These are phyloP conservation scores for Caenorhabditis wallacei DNA, from an alignment of 2,888 invertebrate species.

Conservation along the genomic window DNA sequence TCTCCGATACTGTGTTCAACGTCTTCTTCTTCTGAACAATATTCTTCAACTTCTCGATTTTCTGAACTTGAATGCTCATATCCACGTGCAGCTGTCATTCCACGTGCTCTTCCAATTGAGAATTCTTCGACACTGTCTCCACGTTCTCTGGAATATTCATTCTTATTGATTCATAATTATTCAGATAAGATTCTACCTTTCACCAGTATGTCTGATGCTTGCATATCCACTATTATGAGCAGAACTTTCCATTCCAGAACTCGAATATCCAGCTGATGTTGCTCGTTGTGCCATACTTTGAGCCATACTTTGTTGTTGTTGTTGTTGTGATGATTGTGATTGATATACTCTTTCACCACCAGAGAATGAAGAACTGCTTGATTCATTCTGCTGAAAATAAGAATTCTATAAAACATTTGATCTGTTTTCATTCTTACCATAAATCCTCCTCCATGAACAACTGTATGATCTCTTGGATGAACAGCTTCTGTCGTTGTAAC, in stretches of 20 bases:
- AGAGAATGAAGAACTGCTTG: slow-evolving; percentile 34
- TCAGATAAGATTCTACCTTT: slow-evolving; percentile 13
- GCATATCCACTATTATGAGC: slow-evolving; percentile 50
- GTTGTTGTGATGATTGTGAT: slow-evolving; percentile 18
- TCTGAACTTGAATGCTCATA: slow-evolving; percentile 20
- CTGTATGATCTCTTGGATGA: slow-evolving; percentile 58
- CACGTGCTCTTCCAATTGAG: slow-evolving; percentile 78
- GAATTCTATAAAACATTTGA: not conserved
- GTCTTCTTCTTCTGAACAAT: slow-evolving; percentile 64
- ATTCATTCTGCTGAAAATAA: slow-evolving; percentile 28
- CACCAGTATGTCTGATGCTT: slow-evolving; percentile 47
- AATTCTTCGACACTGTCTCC: slow-evolving; percentile 83
- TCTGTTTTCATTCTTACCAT: slow-evolving; percentile 12
- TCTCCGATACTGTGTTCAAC: slow-evolving; percentile 69
- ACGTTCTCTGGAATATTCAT: slow-evolving; percentile 71
- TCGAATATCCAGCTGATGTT: slow-evolving; percentile 24
- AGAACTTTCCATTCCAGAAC: slow-evolving; percentile 41
- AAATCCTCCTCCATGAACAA: slow-evolving; percentile 35
- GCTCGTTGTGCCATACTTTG: slow-evolving; percentile 35
- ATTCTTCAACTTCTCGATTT: slow-evolving; percentile 73
- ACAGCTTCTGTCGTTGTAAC: slow-evolving; percentile 68
- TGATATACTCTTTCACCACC: slow-evolving; percentile 25
- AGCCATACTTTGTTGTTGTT: slow-evolving; percentile 35
- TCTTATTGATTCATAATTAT: not conserved
- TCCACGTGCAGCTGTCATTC: slow-evolving; percentile 35